Conservation (phyloP, 2,113 vertebrate genomes). For the Hydropotes inermis region DNA sequence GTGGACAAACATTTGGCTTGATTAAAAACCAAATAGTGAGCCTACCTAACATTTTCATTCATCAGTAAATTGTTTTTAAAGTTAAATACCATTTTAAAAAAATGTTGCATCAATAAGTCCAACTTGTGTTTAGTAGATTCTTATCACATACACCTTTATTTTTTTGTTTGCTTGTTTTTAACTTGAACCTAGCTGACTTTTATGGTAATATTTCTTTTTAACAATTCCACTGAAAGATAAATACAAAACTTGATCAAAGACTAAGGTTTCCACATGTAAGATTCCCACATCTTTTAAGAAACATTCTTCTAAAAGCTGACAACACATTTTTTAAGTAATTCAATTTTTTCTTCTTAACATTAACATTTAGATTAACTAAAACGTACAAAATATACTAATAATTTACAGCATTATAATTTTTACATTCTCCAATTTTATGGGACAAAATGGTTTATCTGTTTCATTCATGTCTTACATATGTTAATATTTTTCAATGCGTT, state of each 20-base stretch:
- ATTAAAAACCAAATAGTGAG: constrained; percentile 43
- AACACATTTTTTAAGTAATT: background rate
- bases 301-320: background rate
- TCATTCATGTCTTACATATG: background rate
- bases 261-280: background rate
- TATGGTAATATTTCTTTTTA: background rate
- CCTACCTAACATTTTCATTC: background rate
- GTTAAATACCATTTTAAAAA: background rate
- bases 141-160: background rate
- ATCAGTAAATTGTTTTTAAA: background rate
- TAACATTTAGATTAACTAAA: background rate
- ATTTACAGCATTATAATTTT: background rate
- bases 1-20: background rate
- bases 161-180: background rate
- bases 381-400: background rate
- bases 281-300: background rate
- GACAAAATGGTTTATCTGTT: background rate
- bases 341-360: background rate
- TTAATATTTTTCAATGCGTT: background rate
- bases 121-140: background rate
- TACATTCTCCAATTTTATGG: background rate
- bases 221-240: background rate
- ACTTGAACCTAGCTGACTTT: background rate
- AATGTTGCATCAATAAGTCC: background rate
- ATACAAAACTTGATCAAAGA: background rate